phyloP scores from a whole-genome alignment of 2,888 invertebrate species.

The Vannuccia rotundouncinata region DNA sequence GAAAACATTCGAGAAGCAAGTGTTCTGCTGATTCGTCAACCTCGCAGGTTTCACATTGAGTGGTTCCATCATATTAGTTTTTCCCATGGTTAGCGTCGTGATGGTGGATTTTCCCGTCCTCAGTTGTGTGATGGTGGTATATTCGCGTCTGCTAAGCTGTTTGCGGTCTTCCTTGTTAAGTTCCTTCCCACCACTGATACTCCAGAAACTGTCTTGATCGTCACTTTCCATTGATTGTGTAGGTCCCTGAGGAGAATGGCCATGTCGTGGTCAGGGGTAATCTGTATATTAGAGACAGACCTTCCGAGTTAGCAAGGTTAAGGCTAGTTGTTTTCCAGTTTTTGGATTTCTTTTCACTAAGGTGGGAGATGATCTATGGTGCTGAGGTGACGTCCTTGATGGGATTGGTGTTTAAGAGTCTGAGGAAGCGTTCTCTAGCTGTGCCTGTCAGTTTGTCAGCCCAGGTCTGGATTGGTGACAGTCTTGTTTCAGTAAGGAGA shows the following conservation, averaged over 20 bases:
- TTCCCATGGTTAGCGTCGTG: neutral
- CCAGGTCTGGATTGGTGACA: neutral
- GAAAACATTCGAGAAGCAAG: neutral
- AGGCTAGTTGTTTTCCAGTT: no score
- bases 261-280: neutral
- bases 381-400: neutral
- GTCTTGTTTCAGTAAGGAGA: conserved; percentile 5
- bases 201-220: neutral
- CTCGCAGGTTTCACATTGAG: neutral
- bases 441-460: neutral
- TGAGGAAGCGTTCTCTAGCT: neutral
- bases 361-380: neutral
- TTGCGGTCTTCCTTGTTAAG: neutral
- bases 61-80: neutral
- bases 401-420: neutral
- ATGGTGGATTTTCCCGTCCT: neutral
- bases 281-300: neutral
- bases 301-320: neutral
- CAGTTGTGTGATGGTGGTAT: neutral
- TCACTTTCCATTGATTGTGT: neutral
- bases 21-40: neutral
- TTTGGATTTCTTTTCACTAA: neutral
- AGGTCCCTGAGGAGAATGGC: neutral
- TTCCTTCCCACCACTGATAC: neutral
- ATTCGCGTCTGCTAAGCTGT: neutral